Conservation (phyloP, 2,113 vertebrate genomes). For the Urocitellus parryii region DNA sequence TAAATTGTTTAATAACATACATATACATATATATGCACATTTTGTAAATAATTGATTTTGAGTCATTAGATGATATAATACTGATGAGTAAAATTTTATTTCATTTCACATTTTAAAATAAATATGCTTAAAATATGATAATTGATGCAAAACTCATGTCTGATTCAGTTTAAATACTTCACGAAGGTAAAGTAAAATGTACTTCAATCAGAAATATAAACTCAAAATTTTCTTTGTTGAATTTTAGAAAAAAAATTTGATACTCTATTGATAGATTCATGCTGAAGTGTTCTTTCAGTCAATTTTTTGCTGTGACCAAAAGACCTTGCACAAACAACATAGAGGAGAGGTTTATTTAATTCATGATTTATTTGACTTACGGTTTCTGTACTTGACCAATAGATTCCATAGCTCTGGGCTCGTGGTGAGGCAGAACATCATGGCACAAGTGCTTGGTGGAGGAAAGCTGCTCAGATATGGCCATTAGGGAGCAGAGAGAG, state of each 20-base stretch:
- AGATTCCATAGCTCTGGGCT: too few relatives aligned
- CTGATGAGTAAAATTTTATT: not conserved
- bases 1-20: not conserved
- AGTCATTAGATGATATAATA: not conserved
- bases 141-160: not conserved
- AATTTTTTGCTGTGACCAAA: too few relatives aligned
- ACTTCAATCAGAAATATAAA: not conserved
- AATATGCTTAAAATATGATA: not conserved
- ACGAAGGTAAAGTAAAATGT: not conserved
- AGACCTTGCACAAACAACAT: too few relatives aligned
- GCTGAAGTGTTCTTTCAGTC: too few relatives aligned
- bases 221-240: not conserved
- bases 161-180: not conserved
- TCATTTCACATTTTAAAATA: not conserved
- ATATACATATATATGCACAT: too few relatives aligned
- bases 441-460: too few relatives aligned
- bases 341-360: too few relatives aligned
- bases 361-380: too few relatives aligned
- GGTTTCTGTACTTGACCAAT: too few relatives aligned
- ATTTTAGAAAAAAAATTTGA: not conserved
- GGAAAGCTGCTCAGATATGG: too few relatives aligned
- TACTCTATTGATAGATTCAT: not conserved
- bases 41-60: not conserved
- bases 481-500: too few relatives aligned
- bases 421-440: too few relatives aligned